A percentile compares a stretch with the other conserved stretches of the same genome.
Conservation (phyloP, 2,113 vertebrate genomes). For the Platycercus adscitus region DNA sequence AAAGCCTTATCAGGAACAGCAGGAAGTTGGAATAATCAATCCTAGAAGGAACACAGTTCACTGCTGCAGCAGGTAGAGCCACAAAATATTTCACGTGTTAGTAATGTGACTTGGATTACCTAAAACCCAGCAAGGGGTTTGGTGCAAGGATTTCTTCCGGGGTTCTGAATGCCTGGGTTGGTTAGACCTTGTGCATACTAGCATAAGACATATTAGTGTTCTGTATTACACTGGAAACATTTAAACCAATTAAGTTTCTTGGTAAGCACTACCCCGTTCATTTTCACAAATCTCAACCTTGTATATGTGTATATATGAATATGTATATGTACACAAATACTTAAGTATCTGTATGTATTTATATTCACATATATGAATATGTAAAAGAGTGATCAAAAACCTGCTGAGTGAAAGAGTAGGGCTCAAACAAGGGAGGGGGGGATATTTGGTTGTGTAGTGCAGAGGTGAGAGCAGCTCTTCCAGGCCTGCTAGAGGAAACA, state of each 20-base stretch:
- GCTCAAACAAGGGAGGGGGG: not conserved
- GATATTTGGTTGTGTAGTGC: not conserved
- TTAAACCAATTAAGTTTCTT: not conserved
- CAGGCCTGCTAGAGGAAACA: not conserved
- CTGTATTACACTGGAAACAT: not conserved
- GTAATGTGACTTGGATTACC: not conserved
- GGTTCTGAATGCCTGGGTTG: not conserved
- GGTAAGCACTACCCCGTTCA: not conserved
- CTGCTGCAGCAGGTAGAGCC: not conserved
- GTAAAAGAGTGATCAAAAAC: not conserved
- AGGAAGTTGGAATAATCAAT: slow-evolving; percentile 27
- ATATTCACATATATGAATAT: not conserved
- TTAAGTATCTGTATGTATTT: not conserved
- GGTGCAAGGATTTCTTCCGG: not conserved
- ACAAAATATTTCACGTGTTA: not conserved
- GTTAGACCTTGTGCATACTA: not conserved
- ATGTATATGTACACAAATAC: not conserved
- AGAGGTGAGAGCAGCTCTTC: not conserved
- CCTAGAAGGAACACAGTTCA: not conserved
- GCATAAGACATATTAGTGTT: not conserved
- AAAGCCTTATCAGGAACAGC: slow-evolving; percentile 23
- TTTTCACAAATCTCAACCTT: not conserved
- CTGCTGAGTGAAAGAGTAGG: not conserved
- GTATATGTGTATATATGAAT: not conserved
- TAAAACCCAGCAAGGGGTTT: not conserved